Evolutionary conservation across 1,140 invertebrate genomes (phyloP).

Genomic region (Spodoptera litura): DNA sequence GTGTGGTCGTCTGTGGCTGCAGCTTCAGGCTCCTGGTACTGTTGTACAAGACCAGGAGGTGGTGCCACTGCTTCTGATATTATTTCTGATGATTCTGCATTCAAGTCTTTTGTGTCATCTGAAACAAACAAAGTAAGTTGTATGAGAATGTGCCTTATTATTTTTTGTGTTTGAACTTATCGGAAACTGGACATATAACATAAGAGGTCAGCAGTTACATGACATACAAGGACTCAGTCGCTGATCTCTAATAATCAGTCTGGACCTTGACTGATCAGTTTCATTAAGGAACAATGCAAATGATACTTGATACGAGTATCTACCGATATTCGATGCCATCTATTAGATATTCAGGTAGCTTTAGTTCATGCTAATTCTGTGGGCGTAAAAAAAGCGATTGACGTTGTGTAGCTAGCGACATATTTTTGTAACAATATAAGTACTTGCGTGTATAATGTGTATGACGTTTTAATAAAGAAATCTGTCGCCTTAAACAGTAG

Average conservation of each 20-base stretch:
- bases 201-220: not conserved
- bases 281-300: not conserved
- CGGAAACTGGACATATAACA: not conserved
- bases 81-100: conserved; percentile 81
- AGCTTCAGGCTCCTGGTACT: conserved; percentile 55
- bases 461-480: conserved; percentile 35
- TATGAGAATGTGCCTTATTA: conserved; percentile 6
- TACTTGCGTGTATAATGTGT: not conserved
- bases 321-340: not conserved
- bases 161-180: too few species aligned
- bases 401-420: not conserved
- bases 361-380: conserved; percentile 13
- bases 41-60: conserved; percentile 59
- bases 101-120: conserved; percentile 76
- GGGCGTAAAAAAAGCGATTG: conserved; percentile 24
- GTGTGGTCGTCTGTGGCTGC: conserved; percentile 64
- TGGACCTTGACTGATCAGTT: not conserved
- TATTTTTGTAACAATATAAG: conserved; percentile 10
- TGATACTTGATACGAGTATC: not conserved
- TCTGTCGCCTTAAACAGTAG: conserved; percentile 1
- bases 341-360: conserved; percentile 12
- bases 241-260: too few species aligned
- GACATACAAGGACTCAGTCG: too few species aligned
- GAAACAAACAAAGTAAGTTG: conserved; percentile 60
- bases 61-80: conserved; percentile 75